These are phyloP conservation scores for Caprella mutica DNA, from an alignment of 2,888 invertebrate species.

Conservation along the genomic window DNA sequence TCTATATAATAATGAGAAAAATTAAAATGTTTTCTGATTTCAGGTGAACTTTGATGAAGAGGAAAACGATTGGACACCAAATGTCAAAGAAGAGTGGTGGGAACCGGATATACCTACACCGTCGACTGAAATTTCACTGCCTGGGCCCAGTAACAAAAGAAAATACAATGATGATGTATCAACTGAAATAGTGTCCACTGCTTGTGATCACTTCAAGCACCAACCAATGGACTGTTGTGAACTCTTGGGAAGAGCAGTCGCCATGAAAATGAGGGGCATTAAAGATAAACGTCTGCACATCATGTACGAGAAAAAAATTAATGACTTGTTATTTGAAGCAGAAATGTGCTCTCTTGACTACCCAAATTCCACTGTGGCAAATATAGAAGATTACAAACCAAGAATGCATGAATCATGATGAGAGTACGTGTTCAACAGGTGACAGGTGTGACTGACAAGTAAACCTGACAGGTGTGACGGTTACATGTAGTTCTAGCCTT, in stretches of 20 bases:
- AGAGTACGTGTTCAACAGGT: too few species aligned
- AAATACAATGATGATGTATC: constrained; percentile 14
- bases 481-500: too few species aligned
- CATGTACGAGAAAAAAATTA: constrained; percentile 15
- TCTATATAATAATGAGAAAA: constrained; percentile 13
- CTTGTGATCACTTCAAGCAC: neutral
- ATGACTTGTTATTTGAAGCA: constrained; percentile 14
- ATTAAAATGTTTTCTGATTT: constrained; percentile 9
- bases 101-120: too few species aligned
- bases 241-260: constrained; percentile 12
- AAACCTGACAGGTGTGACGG: too few species aligned
- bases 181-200: constrained; percentile 15
- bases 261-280: constrained; percentile 1
- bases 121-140: constrained; percentile 11
- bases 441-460: too few species aligned
- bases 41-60: constrained; percentile 11
- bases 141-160: constrained; percentile 10
- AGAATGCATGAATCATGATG: too few species aligned
- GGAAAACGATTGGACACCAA: constrained; percentile 1
- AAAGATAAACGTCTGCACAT: constrained; percentile 11
- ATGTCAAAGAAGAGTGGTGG: constrained; percentile 4
- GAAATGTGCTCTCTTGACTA: neutral
- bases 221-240: constrained; percentile 8
- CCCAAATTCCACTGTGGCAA: neutral
- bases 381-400: too few species aligned